Conservation (phyloP, 1,140 invertebrate genomes). For the Procambarus clarkii region DNA sequence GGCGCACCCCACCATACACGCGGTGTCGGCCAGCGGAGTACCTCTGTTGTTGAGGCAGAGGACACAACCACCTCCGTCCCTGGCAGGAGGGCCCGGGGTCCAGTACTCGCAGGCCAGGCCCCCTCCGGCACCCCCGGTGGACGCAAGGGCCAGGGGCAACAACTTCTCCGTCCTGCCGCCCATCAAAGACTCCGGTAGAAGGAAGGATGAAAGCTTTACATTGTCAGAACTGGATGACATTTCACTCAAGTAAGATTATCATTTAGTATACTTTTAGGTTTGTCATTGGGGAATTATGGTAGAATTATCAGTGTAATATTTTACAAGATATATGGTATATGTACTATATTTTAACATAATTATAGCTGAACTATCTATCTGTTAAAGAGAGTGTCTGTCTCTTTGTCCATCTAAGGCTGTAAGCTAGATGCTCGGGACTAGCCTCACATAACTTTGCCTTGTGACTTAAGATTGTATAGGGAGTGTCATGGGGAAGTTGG, state of each 20-base stretch:
- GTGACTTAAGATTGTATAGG: too few species aligned
- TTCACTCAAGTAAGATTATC: constrained; percentile 42
- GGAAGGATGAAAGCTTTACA: constrained; percentile 8
- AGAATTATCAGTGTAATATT: too few species aligned
- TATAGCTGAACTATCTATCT: too few species aligned
- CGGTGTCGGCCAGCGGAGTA: constrained; percentile 46
- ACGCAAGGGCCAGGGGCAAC: not conserved
- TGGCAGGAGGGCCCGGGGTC: not conserved
- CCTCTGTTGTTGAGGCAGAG: constrained; percentile 29
- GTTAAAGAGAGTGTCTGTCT: too few species aligned
- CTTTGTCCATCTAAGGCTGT: too few species aligned
- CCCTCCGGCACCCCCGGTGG: not conserved
- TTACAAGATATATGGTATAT: too few species aligned
- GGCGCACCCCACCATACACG: constrained; percentile 54
- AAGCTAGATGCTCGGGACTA: too few species aligned
- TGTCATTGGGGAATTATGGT: too few species aligned
- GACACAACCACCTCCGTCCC: not conserved
- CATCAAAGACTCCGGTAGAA: constrained; percentile 45
- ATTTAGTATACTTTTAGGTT: too few species aligned
- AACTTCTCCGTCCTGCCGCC: constrained; percentile 54
- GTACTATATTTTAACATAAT: too few species aligned
- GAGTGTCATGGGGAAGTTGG: too few species aligned
- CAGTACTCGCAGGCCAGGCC: not conserved
- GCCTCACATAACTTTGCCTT: too few species aligned
- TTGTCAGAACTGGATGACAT: constrained; percentile 56